Evolutionary conservation across 1,140 invertebrate species (phyloP).

Genomic region (Ephestia elutella): DNA sequence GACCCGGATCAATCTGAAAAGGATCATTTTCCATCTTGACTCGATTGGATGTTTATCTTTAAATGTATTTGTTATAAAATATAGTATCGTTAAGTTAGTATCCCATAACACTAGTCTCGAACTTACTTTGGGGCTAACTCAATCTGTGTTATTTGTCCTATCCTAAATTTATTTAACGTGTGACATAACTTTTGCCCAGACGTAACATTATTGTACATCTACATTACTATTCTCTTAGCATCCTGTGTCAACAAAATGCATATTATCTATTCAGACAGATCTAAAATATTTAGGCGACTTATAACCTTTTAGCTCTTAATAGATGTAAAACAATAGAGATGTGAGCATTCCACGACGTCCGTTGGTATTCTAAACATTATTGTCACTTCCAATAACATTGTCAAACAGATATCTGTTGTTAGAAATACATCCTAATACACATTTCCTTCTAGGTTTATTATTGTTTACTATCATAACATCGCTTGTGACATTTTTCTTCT

Average conservation of each 20-base stretch:
- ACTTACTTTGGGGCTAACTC: no score
- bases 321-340: slow-evolving; percentile 18
- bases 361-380: slow-evolving; percentile 41
- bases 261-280: slow-evolving; percentile 6
- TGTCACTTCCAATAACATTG: slow-evolving; percentile 25
- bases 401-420: slow-evolving; percentile 27
- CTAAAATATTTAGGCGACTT: slow-evolving; percentile 7
- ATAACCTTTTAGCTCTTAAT: slow-evolving; percentile 10
- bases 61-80: no score
- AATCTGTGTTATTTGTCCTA: no score
- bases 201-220: no score
- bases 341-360: slow-evolving; percentile 25
- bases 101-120: no score
- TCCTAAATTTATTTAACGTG: no score
- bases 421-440: slow-evolving; percentile 34
- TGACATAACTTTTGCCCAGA: no score
- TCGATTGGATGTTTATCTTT: no score
- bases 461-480: neutral
- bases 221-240: neutral
- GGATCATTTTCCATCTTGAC: no score
- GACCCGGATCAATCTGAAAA: no score
- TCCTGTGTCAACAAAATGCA: slow-evolving; percentile 4
- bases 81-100: no score
- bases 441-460: neutral
- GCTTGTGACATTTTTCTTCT: neutral